Base-by-base conservation (phyloP, 2,888 invertebrate genomes). In the Parnassius mnemosyne region DNA sequence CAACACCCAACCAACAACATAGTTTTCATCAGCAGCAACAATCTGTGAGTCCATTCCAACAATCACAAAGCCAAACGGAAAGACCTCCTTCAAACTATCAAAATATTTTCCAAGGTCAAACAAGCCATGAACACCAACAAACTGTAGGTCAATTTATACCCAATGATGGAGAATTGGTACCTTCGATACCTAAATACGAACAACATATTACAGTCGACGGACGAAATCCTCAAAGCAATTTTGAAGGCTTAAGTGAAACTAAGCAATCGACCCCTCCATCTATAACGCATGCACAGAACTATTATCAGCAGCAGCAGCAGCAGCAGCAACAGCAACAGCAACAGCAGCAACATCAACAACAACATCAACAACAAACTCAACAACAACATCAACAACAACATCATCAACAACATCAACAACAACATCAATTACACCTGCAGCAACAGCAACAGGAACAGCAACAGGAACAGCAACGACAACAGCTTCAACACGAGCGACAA, bases 151-250 rank as follows among this genome's bases (percentile, higher is more conserved):
- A 92, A 42, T 83, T 93, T 65, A 84, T 93, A 25, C 94, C 94
- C 47, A 92, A 95, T 1, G 95, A 94, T 47, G 95, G 96, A 0
- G 95, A 96, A 83, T 88, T 96, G 50, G 93, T 96, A 20, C 94
- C 95, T 61, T 94, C 96, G 16, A 93, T 96, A 63, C 94, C 96
- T 9, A 96, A 95, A 85, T 94, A 93, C 69, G 96, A 97, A 82
- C 96, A 96, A 71, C 96, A 96, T 71, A 93, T 95, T 66, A 93
- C 95, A 12, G 90, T 94, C n/a, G 85, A 87, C 71, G 86, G 83
- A 53, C 79, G 87, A 57, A 80, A 82, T 53, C 68, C 72, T 57
- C 74, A 82, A 74, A 70, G 82, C 20, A 76, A 79, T 66, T 82
- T 80, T 65, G 81, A 73, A 67, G 78, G 78, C 12, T 73, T 88